A percentile compares a stretch with the other conserved stretches of the same genome.
Conservation (phyloP, 2,888 invertebrate species). For the Drosophila lutescens region DNA sequence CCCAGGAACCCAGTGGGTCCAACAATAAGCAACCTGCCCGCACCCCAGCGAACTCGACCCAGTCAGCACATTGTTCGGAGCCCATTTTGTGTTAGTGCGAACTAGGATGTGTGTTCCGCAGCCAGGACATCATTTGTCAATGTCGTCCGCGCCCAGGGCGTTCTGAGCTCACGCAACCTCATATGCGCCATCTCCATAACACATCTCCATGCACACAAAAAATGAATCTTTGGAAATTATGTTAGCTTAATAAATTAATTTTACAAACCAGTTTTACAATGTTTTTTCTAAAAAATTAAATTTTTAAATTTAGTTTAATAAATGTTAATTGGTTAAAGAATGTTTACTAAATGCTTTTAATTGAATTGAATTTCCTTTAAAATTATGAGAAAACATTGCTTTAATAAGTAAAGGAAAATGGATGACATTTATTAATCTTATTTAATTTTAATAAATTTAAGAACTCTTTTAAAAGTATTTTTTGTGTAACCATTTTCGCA, state of each 20-base stretch:
- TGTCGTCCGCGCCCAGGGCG: constrained; percentile 59
- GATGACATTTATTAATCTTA: too few species aligned
- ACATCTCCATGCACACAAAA: constrained; percentile 18
- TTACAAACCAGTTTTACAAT: too few species aligned
- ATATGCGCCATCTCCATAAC: constrained; percentile 42
- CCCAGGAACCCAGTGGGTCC: constrained; percentile 63
- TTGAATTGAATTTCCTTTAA: too few species aligned
- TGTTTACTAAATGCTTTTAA: too few species aligned
- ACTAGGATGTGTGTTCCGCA: constrained; percentile 45
- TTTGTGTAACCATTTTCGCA: constrained; percentile 45
- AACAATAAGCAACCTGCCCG: constrained; percentile 58
- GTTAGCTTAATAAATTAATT: background rate
- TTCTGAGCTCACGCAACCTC: constrained; percentile 63
- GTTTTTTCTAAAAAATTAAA: too few species aligned
- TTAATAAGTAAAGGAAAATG: too few species aligned
- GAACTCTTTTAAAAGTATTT: background rate
- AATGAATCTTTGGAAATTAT: background rate
- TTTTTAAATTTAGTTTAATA: too few species aligned
- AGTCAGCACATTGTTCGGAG: constrained; percentile 50
- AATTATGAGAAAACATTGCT: too few species aligned
- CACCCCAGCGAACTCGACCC: constrained; percentile 35
- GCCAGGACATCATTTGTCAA: constrained; percentile 74
- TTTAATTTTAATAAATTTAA: background rate
- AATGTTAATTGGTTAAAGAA: too few species aligned
- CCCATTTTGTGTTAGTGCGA: constrained; percentile 20